A percentile compares a stretch with the other conserved stretches of the same genome.
Conservation (phyloP, 2,113 vertebrate species). For the Sula dactylatra region DNA sequence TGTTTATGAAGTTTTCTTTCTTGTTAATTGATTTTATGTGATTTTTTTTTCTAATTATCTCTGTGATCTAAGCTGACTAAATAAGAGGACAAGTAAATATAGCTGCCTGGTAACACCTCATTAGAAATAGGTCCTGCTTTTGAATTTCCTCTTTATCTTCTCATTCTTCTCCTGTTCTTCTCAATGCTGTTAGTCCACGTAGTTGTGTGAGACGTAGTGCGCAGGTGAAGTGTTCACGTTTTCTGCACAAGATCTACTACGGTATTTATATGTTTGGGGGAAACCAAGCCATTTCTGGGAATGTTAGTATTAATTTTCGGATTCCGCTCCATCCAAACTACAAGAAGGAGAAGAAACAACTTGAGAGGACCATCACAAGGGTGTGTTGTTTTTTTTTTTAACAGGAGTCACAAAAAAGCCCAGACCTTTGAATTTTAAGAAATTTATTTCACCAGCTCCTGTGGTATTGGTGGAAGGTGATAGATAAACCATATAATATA, state of each 20-base stretch:
- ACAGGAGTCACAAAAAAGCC: not conserved
- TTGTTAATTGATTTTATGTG: not conserved
- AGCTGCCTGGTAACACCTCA: not conserved
- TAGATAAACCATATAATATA: no score
- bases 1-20: not conserved
- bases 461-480: not conserved
- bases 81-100: not conserved
- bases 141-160: not conserved
- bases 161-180: not conserved
- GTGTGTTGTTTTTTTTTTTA: not conserved
- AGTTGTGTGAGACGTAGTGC: not conserved
- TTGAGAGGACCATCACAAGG: not conserved
- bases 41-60: not conserved
- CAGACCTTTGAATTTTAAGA: not conserved
- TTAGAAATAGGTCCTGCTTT: not conserved
- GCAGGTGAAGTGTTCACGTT: not conserved
- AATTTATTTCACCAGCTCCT: not conserved
- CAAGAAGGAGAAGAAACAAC: not conserved
- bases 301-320: not conserved
- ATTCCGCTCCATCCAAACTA: not conserved
- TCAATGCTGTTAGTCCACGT: rapidly evolving
- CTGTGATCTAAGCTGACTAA: not conserved
- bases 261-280: not conserved
- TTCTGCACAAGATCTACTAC: not conserved
- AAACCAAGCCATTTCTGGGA: not conserved